Percentiles rank a stretch among this genome's conserved stretches.
Evolutionary conservation across 2,797 vertebrate genomes (phyloP).

Genomic region (Babyrousa celebensis): DNA sequence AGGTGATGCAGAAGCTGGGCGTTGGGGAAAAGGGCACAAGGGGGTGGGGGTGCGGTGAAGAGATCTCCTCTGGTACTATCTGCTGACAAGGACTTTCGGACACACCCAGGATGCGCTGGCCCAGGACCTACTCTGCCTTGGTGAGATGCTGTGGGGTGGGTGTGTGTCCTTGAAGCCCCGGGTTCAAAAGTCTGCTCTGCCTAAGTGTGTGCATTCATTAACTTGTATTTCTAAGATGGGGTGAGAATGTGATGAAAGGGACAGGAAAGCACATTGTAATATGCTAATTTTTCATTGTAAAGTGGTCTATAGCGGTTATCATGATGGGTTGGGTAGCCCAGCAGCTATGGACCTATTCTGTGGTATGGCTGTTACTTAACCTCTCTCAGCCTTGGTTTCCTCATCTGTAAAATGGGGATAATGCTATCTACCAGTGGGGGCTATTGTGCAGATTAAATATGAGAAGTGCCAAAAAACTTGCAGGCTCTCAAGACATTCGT

Average conservation of each 20-base stretch:
- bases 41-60: background rate
- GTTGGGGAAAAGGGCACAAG: background rate
- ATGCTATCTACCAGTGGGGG: background rate
- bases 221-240: background rate
- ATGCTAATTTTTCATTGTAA: background rate
- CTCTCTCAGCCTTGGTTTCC: background rate
- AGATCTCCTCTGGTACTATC: background rate
- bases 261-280: background rate
- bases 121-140: background rate
- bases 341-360: background rate
- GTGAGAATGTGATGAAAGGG: conserved; percentile 23
- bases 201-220: conserved; percentile 1
- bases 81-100: background rate
- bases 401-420: background rate
- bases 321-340: background rate
- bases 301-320: background rate
- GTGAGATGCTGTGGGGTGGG: background rate
- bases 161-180: background rate
- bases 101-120: background rate
- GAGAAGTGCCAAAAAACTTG: background rate
- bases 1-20: background rate
- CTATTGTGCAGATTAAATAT: background rate
- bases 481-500: background rate
- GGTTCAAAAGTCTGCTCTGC: background rate
- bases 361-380: background rate